A percentile compares a stretch with the other conserved stretches of the same genome.
phyloP scores from a whole-genome alignment of 2,888 invertebrate species.

The Syrista parreyssii region DNA sequence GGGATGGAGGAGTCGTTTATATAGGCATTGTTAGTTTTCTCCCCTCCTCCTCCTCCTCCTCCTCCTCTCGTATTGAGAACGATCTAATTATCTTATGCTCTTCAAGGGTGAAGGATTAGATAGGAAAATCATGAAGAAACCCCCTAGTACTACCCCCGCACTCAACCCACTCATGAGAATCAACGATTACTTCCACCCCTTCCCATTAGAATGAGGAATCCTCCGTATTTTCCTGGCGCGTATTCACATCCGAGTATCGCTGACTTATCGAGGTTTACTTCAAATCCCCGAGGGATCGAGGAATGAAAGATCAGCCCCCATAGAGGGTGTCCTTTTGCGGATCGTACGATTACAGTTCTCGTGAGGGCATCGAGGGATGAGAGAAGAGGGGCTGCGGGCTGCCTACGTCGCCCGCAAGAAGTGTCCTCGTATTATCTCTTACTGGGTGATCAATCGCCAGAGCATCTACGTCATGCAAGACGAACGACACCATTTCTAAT shows the following conservation, averaged over 20 bases:
- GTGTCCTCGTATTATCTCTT: constrained; percentile 6
- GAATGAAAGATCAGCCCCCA: neutral
- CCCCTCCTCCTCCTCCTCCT: neutral
- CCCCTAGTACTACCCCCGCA: neutral
- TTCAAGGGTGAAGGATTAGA: neutral
- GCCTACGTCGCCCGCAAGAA: neutral
- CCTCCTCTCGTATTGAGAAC: neutral
- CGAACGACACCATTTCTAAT: neutral
- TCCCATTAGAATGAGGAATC: neutral
- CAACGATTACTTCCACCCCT: neutral
- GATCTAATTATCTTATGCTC: neutral
- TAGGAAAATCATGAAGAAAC: neutral
- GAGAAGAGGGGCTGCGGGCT: constrained; percentile 10
- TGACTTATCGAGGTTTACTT: neutral
- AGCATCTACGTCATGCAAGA: neutral
- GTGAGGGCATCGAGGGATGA: constrained; percentile 10
- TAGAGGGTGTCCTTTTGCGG: neutral
- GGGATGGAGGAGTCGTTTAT: neutral
- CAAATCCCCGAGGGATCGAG: neutral
- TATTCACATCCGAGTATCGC: neutral
- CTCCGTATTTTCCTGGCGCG: neutral
- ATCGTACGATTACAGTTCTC: constrained; percentile 7
- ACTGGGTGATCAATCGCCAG: constrained; percentile 4
- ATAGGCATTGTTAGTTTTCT: neutral
- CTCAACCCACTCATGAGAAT: neutral